Evolutionary conservation across 2,113 vertebrate species (phyloP), one percentile per base, ranked within the genome.

Genomic region (human): DNA sequence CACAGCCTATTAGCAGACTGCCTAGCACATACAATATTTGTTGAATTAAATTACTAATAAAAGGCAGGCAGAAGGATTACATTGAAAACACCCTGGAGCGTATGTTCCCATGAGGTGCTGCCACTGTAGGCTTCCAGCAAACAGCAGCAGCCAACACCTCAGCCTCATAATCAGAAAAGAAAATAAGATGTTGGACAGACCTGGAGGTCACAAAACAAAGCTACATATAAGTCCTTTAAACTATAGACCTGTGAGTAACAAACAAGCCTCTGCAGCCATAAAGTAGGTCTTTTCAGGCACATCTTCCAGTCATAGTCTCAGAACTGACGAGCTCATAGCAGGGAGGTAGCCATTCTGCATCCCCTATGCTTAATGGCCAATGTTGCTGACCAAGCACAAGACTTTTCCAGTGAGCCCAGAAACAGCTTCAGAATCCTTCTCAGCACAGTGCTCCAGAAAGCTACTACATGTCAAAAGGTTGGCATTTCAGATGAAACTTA

Each of bases 31-130:
- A 86, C 73, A 5, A 75, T 79, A 91, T 84, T 79, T 93, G 94
- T 93, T 79, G 45, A 97, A 89, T 59, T 89, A 79, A 81, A 92
- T 96, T 32, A 89, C 82, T 68, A 59, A 86, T 83, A 66, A 43
- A 64, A 90, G 78, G 73, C 72, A 88, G 66, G 81, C 72, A 86
- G 81, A 91, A 95, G 55, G 82, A 94, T 89, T 75, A 43, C 40
- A 92, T 93, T 92, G 52, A 81, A 87, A 94, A 81, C 30, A 50
- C 85, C 93, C 50, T 6, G 13, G 85, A 88, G 84, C 38, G 0
- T 57, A 14, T 66, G 50, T 90, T 95, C 76, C 73, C 64, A 59
- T 23, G 80, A 90, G 72, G n/a, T 25, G 27, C 30, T 27, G 25
- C 45, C 27, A 73, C 81, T 8, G 3, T 84, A 87, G 66, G 25